Conservation (phyloP, 2,113 vertebrate species). For the Sturnira hondurensis region DNA sequence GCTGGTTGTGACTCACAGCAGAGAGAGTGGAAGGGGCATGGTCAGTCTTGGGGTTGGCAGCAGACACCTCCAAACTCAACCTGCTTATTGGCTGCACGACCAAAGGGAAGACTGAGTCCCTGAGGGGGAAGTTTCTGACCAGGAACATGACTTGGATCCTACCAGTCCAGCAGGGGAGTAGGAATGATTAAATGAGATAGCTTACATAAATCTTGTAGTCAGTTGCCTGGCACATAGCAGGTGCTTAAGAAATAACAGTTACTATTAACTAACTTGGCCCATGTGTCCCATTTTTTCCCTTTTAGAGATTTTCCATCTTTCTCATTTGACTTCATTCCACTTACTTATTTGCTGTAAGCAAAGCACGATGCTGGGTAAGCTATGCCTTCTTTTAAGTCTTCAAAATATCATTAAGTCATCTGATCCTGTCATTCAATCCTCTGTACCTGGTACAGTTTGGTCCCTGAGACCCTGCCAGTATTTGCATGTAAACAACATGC, state of each 20-base stretch:
- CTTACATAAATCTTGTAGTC: neutral
- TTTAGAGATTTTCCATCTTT: conserved; percentile 9
- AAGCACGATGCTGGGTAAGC: neutral
- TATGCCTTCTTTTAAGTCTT: neutral
- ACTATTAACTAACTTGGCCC: neutral
- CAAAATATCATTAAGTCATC: neutral
- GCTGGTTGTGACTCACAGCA: neutral
- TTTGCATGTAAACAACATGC: neutral
- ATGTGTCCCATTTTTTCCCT: neutral
- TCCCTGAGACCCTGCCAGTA: neutral
- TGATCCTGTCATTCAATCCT: neutral
- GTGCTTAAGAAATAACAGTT: neutral
- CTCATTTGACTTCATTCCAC: neutral
- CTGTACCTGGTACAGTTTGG: neutral
- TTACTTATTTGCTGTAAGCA: neutral
- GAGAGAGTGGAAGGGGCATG: neutral
- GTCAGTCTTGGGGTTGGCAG: neutral
- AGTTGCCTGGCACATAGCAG: neutral
- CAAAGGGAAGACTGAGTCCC: neutral
- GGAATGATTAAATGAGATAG: neutral
- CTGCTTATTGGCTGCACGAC: neutral
- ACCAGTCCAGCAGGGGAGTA: neutral
- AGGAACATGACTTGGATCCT: neutral
- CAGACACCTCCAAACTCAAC: neutral
- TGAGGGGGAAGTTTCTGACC: neutral